phyloP scores from a whole-genome alignment of 2,797 vertebrate genomes.

The Coendou prehensilis region DNA sequence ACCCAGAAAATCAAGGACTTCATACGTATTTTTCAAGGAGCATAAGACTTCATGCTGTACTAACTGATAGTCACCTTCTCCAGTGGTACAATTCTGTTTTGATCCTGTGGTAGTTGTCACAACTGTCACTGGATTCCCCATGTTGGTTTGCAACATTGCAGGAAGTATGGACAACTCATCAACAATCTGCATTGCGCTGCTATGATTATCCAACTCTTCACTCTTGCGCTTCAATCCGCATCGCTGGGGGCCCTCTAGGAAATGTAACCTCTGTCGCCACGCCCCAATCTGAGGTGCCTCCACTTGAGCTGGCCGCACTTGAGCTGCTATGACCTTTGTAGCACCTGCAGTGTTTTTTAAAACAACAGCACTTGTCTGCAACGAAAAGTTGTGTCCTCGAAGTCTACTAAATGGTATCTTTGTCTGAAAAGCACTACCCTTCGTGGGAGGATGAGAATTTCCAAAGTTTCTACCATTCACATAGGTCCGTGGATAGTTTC shows the following conservation, averaged over 20 bases:
- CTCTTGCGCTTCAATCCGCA: constrained; percentile 99
- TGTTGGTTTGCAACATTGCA: constrained; percentile 97
- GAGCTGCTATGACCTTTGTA: constrained; percentile 88
- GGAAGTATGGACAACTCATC: constrained; percentile 98
- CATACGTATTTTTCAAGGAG: constrained; percentile 99
- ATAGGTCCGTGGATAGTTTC: constrained; percentile 95
- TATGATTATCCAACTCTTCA: constrained; percentile 95
- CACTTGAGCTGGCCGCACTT: constrained; percentile 85
- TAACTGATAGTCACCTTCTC: constrained; percentile 98
- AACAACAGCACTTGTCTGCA: constrained; percentile 94
- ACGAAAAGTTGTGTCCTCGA: constrained; percentile 93
- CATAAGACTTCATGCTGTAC: constrained; percentile 98
- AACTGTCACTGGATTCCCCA: constrained; percentile 93
- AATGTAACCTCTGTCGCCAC: constrained; percentile 91
- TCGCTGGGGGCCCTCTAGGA: constrained; percentile 95
- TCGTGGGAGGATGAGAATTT: constrained; percentile 93
- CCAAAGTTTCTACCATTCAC: constrained; percentile 97
- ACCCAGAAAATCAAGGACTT: constrained; percentile 99
- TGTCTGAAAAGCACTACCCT: constrained; percentile 94
- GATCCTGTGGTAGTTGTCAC: constrained; percentile 90
- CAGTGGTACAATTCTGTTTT: constrained; percentile 92
- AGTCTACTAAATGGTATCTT: constrained; percentile 92
- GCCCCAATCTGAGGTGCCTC: constrained; percentile 85
- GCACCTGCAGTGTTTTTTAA: constrained; percentile 92
- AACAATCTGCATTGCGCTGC: constrained; percentile 98